These are phyloP conservation scores for Hydractinia echinata DNA, from an alignment of 30 jellyfish, hydroid and myxozoan species.

Conservation along the genomic window DNA sequence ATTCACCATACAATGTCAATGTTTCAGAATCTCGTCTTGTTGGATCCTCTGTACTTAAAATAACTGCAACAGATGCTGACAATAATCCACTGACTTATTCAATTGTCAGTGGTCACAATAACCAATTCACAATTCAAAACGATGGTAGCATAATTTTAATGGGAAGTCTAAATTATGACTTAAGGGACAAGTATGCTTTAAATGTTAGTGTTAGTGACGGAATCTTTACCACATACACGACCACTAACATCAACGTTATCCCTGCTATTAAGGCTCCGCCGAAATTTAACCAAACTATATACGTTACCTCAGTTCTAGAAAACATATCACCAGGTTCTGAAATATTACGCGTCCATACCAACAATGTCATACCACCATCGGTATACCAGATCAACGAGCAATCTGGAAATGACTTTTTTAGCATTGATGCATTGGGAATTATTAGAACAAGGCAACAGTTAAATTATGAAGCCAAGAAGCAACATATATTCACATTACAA, in stretches of 20 bases:
- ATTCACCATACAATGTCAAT: constrained; percentile 39
- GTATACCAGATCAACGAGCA: constrained; percentile 44
- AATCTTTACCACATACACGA: constrained; percentile 27
- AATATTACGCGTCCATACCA: constrained; percentile 52
- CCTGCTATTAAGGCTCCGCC: constrained; percentile 65
- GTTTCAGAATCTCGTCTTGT: constrained; percentile 49
- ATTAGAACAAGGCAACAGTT: constrained; percentile 38
- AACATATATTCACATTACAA: constrained; percentile 52
- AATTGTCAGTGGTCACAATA: constrained; percentile 60
- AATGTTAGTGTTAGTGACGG: constrained; percentile 59
- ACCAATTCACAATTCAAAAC: constrained; percentile 41
- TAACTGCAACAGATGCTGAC: constrained; percentile 68
- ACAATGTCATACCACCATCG: constrained; percentile 54
- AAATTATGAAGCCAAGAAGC: constrained; percentile 51
- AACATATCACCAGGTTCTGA: constrained; percentile 16
- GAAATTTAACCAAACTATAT: constrained; percentile 51
- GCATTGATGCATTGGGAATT: constrained; percentile 51
- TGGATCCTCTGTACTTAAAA: constrained; percentile 48
- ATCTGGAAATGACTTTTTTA: constrained; percentile 39
- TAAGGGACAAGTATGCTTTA: constrained; percentile 19
- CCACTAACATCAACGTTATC: constrained; percentile 44
- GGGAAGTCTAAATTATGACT: constrained; percentile 50
- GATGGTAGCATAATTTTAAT: constrained; percentile 54
- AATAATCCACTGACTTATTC: constrained; percentile 33
- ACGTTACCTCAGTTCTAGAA: constrained; percentile 47